Evolutionary conservation across 1,140 invertebrate genomes (phyloP).

Genomic region (Calephelis virginiensis): DNA sequence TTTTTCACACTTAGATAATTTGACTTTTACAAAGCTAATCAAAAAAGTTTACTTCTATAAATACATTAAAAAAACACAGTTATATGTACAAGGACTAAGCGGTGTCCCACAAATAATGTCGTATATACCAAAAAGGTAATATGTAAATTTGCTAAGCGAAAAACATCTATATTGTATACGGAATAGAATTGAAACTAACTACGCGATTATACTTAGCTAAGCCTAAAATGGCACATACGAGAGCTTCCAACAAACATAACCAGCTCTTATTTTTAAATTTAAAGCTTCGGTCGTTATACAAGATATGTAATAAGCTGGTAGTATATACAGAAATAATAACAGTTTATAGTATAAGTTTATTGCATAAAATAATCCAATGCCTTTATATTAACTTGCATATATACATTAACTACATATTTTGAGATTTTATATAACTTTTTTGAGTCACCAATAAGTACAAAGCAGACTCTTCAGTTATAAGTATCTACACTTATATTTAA

Average conservation of each 20-base stretch:
- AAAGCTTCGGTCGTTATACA: slow-evolving; percentile 26
- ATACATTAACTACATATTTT: no score
- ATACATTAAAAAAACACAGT: background rate
- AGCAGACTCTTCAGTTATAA: no score
- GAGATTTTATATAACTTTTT: no score
- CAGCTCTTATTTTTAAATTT: slow-evolving; percentile 28
- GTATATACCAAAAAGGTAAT: slow-evolving; percentile 23
- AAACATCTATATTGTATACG: slow-evolving; percentile 44
- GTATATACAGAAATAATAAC: background rate
- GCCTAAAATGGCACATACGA: slow-evolving; percentile 65
- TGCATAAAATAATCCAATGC: no score
- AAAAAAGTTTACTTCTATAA: background rate
- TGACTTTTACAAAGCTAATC: background rate
- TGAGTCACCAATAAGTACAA: no score
- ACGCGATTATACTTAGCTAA: slow-evolving; percentile 59
- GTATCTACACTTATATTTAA: no score
- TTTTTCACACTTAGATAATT: background rate
- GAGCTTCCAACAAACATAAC: slow-evolving; percentile 46
- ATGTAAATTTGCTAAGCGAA: slow-evolving; percentile 39
- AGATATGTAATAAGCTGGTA: background rate
- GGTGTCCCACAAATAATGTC: slow-evolving; percentile 22
- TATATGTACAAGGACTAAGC: slow-evolving; percentile 13
- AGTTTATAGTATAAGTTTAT: no score
- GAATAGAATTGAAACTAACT: slow-evolving; percentile 64
- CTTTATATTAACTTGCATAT: no score